Base-by-base conservation (phyloP, 1,140 invertebrate species). In the Cotesia chilonis region DNA sequence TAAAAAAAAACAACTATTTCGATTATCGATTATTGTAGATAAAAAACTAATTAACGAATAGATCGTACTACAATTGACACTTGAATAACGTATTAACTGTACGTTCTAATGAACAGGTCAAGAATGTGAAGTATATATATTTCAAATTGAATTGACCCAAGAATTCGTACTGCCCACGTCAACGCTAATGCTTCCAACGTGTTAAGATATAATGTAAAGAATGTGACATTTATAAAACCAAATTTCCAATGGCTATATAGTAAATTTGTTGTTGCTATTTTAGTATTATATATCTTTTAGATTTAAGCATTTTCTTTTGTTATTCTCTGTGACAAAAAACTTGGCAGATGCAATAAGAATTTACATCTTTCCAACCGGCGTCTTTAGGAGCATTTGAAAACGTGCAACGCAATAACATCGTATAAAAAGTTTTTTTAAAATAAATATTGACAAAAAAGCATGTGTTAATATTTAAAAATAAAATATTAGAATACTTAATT, bases 61-160 rank as follows among this genome's bases (percentile, higher is more conserved):
- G 12, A 59, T 14, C 59, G 14, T 52, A 59, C 37, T 4, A 7
- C n/a, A 59, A 5, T 36, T 59, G 55, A 68, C 55, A 68, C 10
- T 47, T 41, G 20, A 68, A 17, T 59, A 47, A 52, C 10, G n/a
- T 17, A 36, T 41, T 38, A 55, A 67, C 57, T 63, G 14, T 47
- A 37, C 41, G 12, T 38, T 37, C 61, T 68, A 72, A 67, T 41
- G 64, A 72, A 72, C 51, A 61, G 71, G 71, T 72, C 71, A 72
- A 41, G 71, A 72, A 72, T 72, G 71, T 67, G n/a, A 47, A 59
- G 37, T 47, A 51, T 12, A 64, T n/a, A 7, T 28, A 47, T 47
- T 47, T 47, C 41, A 66, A 37, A n/a, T 63, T 52, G 65, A 72
- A 68, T 72, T 72, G 57, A 72, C 71, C 65, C 35, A 72, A 20